A percentile compares a stretch with the other conserved stretches of the same genome.
phyloP scores from a whole-genome alignment of 2,888 invertebrate genomes.

The Camptogramma bilineatum region DNA sequence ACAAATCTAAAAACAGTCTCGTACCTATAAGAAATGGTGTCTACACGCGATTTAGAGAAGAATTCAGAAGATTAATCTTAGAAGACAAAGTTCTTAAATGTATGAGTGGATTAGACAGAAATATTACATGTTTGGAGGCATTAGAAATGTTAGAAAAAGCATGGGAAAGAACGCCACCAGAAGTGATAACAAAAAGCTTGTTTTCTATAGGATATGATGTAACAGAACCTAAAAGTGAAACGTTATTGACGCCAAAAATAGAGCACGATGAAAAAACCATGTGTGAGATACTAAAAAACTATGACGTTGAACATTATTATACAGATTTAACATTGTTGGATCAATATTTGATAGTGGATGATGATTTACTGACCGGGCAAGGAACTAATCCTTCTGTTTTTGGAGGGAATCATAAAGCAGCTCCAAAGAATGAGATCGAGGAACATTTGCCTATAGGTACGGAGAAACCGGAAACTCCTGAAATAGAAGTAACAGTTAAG shows the following conservation, averaged over 20 bases:
- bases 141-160: conserved; percentile 57
- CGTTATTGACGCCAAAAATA: conserved; percentile 43
- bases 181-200: conserved; percentile 54
- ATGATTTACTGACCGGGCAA: conserved; percentile 59
- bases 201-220: conserved; percentile 56
- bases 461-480: conserved; percentile 48
- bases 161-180: conserved; percentile 52
- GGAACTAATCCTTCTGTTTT: conserved; percentile 61
- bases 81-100: conserved; percentile 56
- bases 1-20: conserved; percentile 57
- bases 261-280: conserved; percentile 54
- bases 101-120: conserved; percentile 53
- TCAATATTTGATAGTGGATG: conserved; percentile 60
- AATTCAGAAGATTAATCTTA: conserved; percentile 54
- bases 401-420: conserved; percentile 58
- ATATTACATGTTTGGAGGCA: conserved; percentile 59
- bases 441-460: conserved; percentile 54
- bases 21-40: conserved; percentile 62
- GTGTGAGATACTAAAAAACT: conserved; percentile 54
- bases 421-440: conserved; percentile 43
- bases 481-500: conserved; percentile 48
- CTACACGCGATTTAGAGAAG: conserved; percentile 51
- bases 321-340: conserved; percentile 51
- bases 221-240: conserved; percentile 34
- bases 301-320: conserved; percentile 56